phyloP scores from a whole-genome alignment of 2,797 vertebrate species.

The Sebastes cheni region DNA sequence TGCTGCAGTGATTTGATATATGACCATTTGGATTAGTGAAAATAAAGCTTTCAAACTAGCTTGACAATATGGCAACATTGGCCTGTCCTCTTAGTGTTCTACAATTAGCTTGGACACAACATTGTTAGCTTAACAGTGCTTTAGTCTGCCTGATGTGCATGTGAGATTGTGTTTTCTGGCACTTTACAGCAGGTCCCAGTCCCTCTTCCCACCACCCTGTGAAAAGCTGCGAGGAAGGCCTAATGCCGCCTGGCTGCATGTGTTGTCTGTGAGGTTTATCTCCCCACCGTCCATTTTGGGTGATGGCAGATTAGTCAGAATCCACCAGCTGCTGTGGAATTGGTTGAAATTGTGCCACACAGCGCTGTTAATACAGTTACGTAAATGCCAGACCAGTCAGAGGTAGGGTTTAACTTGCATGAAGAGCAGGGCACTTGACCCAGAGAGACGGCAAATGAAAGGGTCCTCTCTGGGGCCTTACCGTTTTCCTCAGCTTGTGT shows the following conservation, averaged over 20 bases:
- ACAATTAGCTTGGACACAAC: slow-evolving; percentile 5
- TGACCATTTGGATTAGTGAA: slow-evolving; percentile 11
- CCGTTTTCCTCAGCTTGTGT: slow-evolving; percentile 9
- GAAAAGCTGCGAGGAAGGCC: slow-evolving; percentile 28
- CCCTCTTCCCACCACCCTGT: background rate
- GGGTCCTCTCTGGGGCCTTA: slow-evolving; percentile 9
- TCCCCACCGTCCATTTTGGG: slow-evolving; percentile 63
- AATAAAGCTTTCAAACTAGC: background rate
- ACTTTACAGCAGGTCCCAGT: slow-evolving; percentile 20
- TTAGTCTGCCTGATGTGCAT: background rate
- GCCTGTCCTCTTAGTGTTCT: background rate
- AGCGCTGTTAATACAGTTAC: slow-evolving; percentile 67
- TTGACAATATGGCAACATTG: background rate
- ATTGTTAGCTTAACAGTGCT: background rate
- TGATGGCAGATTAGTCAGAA: slow-evolving; percentile 76
- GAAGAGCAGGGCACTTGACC: slow-evolving; percentile 67
- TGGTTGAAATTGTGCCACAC: slow-evolving; percentile 74
- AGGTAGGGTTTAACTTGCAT: slow-evolving; percentile 60
- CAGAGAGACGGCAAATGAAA: slow-evolving; percentile 36
- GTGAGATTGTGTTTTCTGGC: slow-evolving; percentile 12
- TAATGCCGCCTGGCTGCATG: slow-evolving; percentile 26
- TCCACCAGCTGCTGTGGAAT: slow-evolving; percentile 79
- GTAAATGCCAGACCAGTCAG: slow-evolving; percentile 63
- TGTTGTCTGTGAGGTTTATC: slow-evolving; percentile 54
- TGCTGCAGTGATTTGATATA: background rate